Evolutionary conservation across 2,113 vertebrate species (phyloP), one percentile per base, ranked within the genome.

Genomic region (Tychaedon coryphoeus): DNA sequence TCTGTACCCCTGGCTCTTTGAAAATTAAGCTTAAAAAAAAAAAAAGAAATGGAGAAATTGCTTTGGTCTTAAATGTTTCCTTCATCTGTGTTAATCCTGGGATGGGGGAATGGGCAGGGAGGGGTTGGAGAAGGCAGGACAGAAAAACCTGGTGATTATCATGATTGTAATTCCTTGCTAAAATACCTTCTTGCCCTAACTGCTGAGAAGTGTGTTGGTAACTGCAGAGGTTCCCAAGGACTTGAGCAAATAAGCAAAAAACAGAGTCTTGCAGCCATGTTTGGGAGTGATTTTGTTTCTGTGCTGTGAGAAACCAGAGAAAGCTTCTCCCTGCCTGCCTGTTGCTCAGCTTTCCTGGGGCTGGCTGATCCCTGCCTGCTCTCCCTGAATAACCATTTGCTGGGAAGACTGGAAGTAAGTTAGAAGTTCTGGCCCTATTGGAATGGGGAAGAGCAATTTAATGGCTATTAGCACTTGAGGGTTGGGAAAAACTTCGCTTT

Each of bases 151-250:
- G 61, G 25, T 78, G 62, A 45, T 89, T 73, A 56, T 90, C 31
- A 10, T 58, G 38, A 48, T 66, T 95, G 13, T 78, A 81, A 84
- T 92, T 77, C 70, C 73, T 56, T 84, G 86, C 45, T 89, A 72
- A 81, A 84, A 91, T 92, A 78, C 19, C 54, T 66, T 91, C 25
- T 94, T 92, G 67, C 76, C 80, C 79, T 72, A 88, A 94, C 95
- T 94, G 89, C 87, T 96, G 93, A 96, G 75, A 95, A 92, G 48
- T 81, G 70, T 86, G 88, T 94, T 95, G 85, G 80, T 94, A 94
- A 90, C 94, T 94, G 90, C 92, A 92, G 70, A 91, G 84, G 61
- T 92, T 97, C 88, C 90, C 86, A 86, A 78, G 86, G 83, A 92
- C 91, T 92, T 81, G 31, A 74, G 73, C 74, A 96, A 94, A 94